phyloP scores from a whole-genome alignment of 2,113 vertebrate species.

The Coryphaenoides rupestris region DNA sequence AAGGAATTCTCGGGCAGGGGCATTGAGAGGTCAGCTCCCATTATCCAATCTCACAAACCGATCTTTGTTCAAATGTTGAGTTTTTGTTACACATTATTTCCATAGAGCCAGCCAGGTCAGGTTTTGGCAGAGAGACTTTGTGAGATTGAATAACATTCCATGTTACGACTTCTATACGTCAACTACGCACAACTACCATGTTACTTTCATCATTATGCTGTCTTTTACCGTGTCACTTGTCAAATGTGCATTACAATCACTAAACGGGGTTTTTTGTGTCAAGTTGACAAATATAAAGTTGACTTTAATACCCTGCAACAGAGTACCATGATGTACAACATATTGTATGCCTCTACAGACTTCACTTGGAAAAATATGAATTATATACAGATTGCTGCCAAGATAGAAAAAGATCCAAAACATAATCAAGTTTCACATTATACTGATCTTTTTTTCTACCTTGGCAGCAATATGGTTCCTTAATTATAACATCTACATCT shows the following conservation, averaged over 20 bases:
- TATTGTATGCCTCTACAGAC: too few species aligned
- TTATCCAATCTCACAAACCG: slow-evolving; percentile 23
- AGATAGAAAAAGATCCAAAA: too few species aligned
- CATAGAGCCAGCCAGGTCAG: background rate
- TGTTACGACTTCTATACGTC: slow-evolving; percentile 49
- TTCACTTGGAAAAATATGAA: too few species aligned
- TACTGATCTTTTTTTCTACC: too few species aligned
- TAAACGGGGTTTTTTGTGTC: background rate
- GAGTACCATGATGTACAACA: too few species aligned
- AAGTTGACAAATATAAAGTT: background rate
- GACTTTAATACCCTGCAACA: too few species aligned
- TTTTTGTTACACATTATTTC: background rate
- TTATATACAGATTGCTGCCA: too few species aligned
- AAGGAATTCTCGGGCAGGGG: slow-evolving; percentile 14
- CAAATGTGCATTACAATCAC: background rate
- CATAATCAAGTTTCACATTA: too few species aligned
- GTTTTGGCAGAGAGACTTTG: slow-evolving; percentile 13
- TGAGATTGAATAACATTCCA: slow-evolving; percentile 55
- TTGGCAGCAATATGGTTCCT: too few species aligned
- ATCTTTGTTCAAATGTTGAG: slow-evolving; percentile 21
- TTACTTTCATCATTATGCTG: background rate
- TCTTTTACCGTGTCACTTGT: background rate
- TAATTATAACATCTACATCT: too few species aligned
- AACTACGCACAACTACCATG: slow-evolving; percentile 40
- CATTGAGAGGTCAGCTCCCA: background rate